Percentiles rank a stretch among this genome's conserved stretches.
Evolutionary conservation across 2,797 vertebrate species (phyloP).

Genomic region (Lutjanus argentimaculatus): DNA sequence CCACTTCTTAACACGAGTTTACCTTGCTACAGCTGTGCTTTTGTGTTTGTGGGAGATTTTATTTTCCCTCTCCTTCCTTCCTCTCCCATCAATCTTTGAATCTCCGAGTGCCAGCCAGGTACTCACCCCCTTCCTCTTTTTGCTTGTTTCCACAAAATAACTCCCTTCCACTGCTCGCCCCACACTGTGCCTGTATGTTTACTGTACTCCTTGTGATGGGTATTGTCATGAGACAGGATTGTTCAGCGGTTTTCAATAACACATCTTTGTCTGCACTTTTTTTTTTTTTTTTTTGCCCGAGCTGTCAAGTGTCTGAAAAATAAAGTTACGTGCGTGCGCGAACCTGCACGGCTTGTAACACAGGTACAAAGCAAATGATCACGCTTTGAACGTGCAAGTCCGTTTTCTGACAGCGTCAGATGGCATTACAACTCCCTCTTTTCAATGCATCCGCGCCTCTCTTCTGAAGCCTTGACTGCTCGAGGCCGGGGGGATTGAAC

Average conservation of each 20-base stretch:
- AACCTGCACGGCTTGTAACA: conserved; percentile 17
- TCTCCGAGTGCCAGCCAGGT: conserved; percentile 43
- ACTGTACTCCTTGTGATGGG: conserved; percentile 58
- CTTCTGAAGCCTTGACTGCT: conserved; percentile 19
- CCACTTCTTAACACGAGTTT: neutral
- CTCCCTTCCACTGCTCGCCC: conserved; percentile 35
- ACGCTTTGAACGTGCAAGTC: conserved; percentile 52
- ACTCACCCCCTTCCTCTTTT: conserved; percentile 26
- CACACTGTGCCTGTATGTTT: conserved; percentile 45
- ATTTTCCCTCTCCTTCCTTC: neutral
- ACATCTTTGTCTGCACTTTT: conserved; percentile 60
- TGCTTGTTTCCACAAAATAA: conserved; percentile 42
- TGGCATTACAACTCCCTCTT: conserved; percentile 7
- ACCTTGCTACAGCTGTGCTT: conserved; percentile 28
- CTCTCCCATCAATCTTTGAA: conserved; percentile 42
- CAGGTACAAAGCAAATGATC: conserved; percentile 60
- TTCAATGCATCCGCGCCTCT: conserved; percentile 44
- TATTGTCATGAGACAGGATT: conserved; percentile 70
- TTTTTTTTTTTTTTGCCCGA: neutral
- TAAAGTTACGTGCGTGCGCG: conserved; percentile 11
- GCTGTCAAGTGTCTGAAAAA: conserved; percentile 57
- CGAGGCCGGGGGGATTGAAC: conserved; percentile 24
- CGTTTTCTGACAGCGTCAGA: conserved; percentile 38
- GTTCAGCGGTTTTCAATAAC: conserved; percentile 64
- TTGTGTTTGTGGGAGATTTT: conserved; percentile 13